These are phyloP conservation scores for Pseudeuparius sepicola DNA, from an alignment of 2,888 invertebrate species.

Conservation along the genomic window DNA sequence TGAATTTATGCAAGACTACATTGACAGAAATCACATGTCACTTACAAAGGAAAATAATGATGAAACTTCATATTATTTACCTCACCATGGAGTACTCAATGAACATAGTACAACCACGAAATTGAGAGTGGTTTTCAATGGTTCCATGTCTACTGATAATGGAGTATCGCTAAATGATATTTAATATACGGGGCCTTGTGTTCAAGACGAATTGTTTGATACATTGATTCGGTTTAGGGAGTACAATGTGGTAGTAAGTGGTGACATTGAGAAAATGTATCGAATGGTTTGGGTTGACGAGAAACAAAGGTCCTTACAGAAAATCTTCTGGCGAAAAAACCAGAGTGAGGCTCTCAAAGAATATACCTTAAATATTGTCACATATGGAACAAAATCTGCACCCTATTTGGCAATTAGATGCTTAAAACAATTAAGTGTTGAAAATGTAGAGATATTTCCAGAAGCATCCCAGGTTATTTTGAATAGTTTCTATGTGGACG, in stretches of 20 bases:
- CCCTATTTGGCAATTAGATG: constrained; percentile 12
- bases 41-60: too few relatives aligned
- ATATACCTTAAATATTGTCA: constrained; percentile 8
- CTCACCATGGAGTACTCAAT: constrained; percentile 11
- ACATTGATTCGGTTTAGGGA: constrained; percentile 9
- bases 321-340: constrained; percentile 13
- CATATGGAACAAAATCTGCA: constrained; percentile 12
- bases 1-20: neutral
- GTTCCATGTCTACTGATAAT: constrained; percentile 3
- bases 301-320: constrained; percentile 6
- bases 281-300: constrained; percentile 4
- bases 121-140: constrained; percentile 13
- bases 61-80: constrained; percentile 10
- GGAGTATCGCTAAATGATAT: constrained; percentile 11
- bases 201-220: constrained; percentile 9
- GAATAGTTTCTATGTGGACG: constrained; percentile 14
- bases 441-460: constrained; percentile 6
- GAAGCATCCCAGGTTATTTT: constrained; percentile 10
- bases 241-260: constrained; percentile 11
- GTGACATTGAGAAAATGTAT: constrained; percentile 14
- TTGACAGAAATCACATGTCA: too few relatives aligned
- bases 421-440: constrained; percentile 13
- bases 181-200: constrained; percentile 4
- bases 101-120: constrained; percentile 7
- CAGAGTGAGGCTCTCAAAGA: neutral